Evolutionary conservation across 1,140 invertebrate species (phyloP), one percentile per base, ranked within the genome.

Genomic region (Drosophila busckii): DNA sequence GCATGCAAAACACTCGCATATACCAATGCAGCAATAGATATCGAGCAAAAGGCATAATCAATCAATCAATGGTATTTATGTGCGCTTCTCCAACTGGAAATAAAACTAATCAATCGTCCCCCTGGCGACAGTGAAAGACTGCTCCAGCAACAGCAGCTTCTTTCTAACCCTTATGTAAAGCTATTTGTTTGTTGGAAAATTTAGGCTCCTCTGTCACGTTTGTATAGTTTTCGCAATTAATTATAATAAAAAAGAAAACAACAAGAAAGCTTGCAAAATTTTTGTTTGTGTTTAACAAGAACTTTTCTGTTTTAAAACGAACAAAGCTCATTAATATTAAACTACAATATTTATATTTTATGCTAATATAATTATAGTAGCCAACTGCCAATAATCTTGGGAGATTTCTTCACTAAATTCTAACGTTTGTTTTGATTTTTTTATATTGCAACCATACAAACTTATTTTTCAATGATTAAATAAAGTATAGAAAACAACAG

Each of bases 51-150:
- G n/a, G 70, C 70, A 83, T 85, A 85, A 85, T 85, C 83, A 85
- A 85, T 85, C 83, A 85, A 85, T 85, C 83, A 85, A 85, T 85
- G 64, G 84, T 83, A 85, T 85, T 85, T 85, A 85, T 85, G 83
- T 73, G 71, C 60, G n/a, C n/a, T n/a, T n/a, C n/a, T 70, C 69
- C 69, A 80, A 83, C 83, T 83, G 65, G 64, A 85, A 83, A 85
- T 85, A 85, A 85, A 85, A 83, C 83, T 83, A 85, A 85, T 85
- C 83, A 85, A 85, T 85, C 83, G 85, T 83, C 35, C 50, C 54
- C 54, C 52, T 59, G 45, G 52, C 75, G 73, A 73, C 73, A 69
- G 32, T 64, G 53, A 38, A 9, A 55, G 52, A 65, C 41, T 41
- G 40, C 10, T 23, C 20, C 19, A 25, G 10, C 28, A 25, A 8